phyloP scores from a whole-genome alignment of 1,140 invertebrate species.

The Homalodisca vitripennis region DNA sequence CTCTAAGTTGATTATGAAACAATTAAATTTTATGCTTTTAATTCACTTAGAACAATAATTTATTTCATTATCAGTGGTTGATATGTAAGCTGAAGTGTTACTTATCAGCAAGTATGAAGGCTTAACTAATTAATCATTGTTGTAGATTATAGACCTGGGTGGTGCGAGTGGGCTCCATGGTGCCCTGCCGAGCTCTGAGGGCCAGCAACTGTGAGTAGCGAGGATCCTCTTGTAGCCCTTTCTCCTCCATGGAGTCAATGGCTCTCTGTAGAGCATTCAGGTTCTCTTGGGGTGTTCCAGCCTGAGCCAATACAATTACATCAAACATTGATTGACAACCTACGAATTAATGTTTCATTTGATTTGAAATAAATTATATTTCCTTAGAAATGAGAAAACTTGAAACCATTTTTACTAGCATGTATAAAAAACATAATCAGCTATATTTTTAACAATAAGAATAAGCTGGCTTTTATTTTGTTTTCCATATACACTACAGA shows the following conservation, averaged over 20 bases:
- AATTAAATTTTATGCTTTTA: no score
- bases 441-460: no score
- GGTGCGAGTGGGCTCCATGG: slow-evolving; percentile 25
- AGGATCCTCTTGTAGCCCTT: slow-evolving; percentile 88
- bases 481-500: no score
- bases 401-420: no score
- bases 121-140: no score
- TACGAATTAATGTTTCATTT: neutral
- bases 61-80: neutral
- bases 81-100: no score
- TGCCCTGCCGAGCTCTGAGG: slow-evolving; percentile 68
- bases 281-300: slow-evolving; percentile 63
- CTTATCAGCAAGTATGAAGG: no score
- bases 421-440: no score
- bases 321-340: neutral
- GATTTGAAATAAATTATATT: neutral
- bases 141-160: slow-evolving; percentile 30
- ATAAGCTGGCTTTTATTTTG: no score
- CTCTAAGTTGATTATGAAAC: no score
- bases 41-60: no score
- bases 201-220: slow-evolving; percentile 84
- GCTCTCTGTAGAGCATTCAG: slow-evolving; percentile 80
- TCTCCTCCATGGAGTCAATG: slow-evolving; percentile 92
- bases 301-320: slow-evolving; percentile 9
- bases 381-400: no score